A percentile compares a stretch with the other conserved stretches of the same genome.
phyloP scores from a whole-genome alignment of 2,797 vertebrate genomes.

The Leptatherina wallacei region DNA sequence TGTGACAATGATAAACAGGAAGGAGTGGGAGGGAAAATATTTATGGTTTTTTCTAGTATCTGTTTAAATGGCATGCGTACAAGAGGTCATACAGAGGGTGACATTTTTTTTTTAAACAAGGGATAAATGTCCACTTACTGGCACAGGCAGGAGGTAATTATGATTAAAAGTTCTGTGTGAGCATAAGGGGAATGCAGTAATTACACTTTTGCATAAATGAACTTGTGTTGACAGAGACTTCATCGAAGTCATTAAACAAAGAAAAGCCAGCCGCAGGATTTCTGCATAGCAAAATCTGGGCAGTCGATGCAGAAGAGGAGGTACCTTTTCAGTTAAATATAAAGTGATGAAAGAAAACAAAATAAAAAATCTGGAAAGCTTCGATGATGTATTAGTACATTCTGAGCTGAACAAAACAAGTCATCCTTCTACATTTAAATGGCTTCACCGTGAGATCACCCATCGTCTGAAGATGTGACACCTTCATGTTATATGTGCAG shows the following conservation, averaged over 20 bases:
- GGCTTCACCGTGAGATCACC: conserved; percentile 32
- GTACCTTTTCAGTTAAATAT: conserved; percentile 18
- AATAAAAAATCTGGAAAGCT: conserved; percentile 6
- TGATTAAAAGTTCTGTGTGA: neutral
- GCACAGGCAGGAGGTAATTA: conserved; percentile 7
- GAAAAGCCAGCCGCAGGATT: conserved; percentile 52
- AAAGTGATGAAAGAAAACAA: conserved; percentile 18
- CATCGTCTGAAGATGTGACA: conserved; percentile 13
- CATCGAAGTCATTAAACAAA: conserved; percentile 81
- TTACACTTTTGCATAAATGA: conserved; percentile 11
- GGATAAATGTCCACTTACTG: conserved; percentile 5
- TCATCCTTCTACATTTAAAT: conserved; percentile 35
- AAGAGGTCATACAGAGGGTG: conserved; percentile 26
- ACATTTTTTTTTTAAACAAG: neutral
- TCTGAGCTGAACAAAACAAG: conserved; percentile 20
- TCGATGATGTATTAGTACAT: conserved; percentile 21
- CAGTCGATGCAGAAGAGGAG: conserved; percentile 34
- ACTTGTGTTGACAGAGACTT: conserved; percentile 67
- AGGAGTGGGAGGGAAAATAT: neutral
- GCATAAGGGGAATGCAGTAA: conserved; percentile 2
- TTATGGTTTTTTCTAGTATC: neutral
- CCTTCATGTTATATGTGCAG: conserved; percentile 21
- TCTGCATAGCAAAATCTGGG: conserved; percentile 67
- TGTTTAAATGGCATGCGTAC: conserved; percentile 4
- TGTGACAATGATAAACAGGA: neutral